Base-by-base conservation (phyloP, 1,140 invertebrate species). In the Ceratitis capitata region DNA sequence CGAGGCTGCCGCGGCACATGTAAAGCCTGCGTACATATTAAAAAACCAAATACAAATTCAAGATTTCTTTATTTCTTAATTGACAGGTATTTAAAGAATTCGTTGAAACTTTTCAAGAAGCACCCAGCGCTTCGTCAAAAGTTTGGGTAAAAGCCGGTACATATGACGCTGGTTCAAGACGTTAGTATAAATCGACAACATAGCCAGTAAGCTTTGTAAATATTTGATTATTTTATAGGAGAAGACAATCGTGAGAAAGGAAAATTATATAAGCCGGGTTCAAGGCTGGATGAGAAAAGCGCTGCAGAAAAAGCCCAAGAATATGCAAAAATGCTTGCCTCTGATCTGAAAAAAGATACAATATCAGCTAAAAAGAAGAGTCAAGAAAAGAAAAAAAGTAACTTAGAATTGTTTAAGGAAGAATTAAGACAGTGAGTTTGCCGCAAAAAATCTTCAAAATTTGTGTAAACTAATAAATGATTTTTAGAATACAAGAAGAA, bases 101-200 rank as follows among this genome's bases (percentile, higher is more conserved):
- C 95, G 97, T 99, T 29, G 97, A 98, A 85, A 98, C 98, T 16
- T 99, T 99, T 93, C 97, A 98, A 94, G 97, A 99, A 86, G 94
- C 95, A 9, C 95, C 96, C 3, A 92, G 93, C 39, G 93, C 94
- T 7, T 93, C 93, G 0, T 96, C 95, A 32, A 99, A 99, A 93
- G 95, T 98, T 84, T 99, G 98, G 97, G 96, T 99, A 0, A 98
- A 99, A 92, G 98, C 98, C 74, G 98, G 97, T 69, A 97, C 97
- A 2, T 99, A 99, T 89, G 98, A 99, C 95, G 97, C 98, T 85
- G 98, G 97, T 14, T 96, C 96, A 87, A 94, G 97, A 94, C 96
- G 97, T 97, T 94, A 94, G 94, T 86, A 12, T 84, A 64, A 26
- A 47, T 78, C 10, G 83, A 23, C n/a, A 61, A 53, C 29, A 45